These are phyloP conservation scores for Eutrigla gurnardus DNA, from an alignment of 2,797 vertebrate species.

Conservation along the genomic window DNA sequence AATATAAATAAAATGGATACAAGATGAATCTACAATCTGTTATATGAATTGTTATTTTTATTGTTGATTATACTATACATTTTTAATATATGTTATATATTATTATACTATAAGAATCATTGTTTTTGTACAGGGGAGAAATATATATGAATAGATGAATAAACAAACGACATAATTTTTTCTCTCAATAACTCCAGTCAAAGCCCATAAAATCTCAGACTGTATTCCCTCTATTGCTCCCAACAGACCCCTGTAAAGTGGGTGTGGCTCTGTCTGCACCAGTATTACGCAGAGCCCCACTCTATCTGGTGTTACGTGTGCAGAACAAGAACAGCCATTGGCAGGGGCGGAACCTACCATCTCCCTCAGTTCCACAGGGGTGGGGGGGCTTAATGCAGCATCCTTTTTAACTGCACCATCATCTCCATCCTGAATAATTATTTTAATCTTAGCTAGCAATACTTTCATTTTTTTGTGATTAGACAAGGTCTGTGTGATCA, in stretches of 20 bases:
- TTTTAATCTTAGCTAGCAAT: neutral
- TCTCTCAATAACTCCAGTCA: neutral
- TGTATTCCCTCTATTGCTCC: conserved; percentile 21
- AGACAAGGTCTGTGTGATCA: neutral
- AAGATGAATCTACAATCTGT: neutral
- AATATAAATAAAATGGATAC: neutral
- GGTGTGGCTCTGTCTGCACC: conserved; percentile 71
- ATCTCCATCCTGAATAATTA: neutral
- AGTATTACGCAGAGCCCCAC: conserved; percentile 60
- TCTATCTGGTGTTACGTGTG: conserved; percentile 48
- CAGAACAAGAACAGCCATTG: conserved; percentile 52
- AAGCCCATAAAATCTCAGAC: conserved; percentile 12
- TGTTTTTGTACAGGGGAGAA: neutral
- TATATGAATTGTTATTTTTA: neutral
- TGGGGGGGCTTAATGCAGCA: conserved; percentile 48
- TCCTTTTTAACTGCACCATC: conserved; percentile 25
- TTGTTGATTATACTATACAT: neutral
- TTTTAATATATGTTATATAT: neutral
- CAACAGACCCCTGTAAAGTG: conserved; percentile 45
- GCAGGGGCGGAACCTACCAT: conserved; percentile 77
- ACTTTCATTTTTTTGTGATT: neutral
- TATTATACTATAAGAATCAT: neutral
- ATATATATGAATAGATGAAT: neutral
- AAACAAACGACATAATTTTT: neutral
- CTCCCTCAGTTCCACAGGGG: conserved; percentile 62